Percentiles rank a stretch among this genome's conserved stretches.
phyloP scores from a whole-genome alignment of 2,888 invertebrate genomes.

The Scaptomyza reducta region DNA sequence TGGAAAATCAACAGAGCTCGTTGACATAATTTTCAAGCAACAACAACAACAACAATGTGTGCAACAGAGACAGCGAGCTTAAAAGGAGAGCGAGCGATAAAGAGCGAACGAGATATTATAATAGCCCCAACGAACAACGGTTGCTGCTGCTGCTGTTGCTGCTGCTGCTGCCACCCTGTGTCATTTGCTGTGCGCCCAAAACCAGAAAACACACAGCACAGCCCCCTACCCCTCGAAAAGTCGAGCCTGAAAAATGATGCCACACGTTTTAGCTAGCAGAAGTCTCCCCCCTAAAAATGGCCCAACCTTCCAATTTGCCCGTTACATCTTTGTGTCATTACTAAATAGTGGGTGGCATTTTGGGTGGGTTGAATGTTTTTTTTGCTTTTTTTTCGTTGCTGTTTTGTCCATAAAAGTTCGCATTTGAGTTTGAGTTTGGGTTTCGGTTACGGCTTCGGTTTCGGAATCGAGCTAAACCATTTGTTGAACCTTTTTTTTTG shows the following conservation, averaged over 20 bases:
- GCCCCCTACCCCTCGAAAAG: slow-evolving; percentile 12
- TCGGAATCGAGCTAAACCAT: slow-evolving; percentile 71
- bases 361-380: slow-evolving; percentile 2
- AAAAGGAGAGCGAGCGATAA: not conserved
- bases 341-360: slow-evolving; percentile 69
- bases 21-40: slow-evolving; percentile 82
- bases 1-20: slow-evolving; percentile 81
- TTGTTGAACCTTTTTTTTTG: slow-evolving; percentile 75
- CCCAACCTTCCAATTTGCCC: not conserved
- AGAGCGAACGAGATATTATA: slow-evolving; percentile 28
- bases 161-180: slow-evolving; percentile 21
- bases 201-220: slow-evolving; percentile 62
- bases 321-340: slow-evolving; percentile 71
- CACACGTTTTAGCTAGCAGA: slow-evolving; percentile 43
- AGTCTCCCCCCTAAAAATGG: not conserved
- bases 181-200: slow-evolving; percentile 68
- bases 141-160: slow-evolving; percentile 16
- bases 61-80: slow-evolving; percentile 34
- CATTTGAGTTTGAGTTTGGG: slow-evolving; percentile 14
- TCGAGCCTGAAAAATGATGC: slow-evolving; percentile 67
- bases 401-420: slow-evolving; percentile 4
- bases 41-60: too few relatives aligned
- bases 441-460: slow-evolving; percentile 53
- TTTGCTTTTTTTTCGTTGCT: not conserved
- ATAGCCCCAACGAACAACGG: slow-evolving; percentile 27